Percentiles rank a stretch among this genome's conserved stretches.
phyloP scores from a whole-genome alignment of 2,113 vertebrate species.

The Enhydra lutris region DNA sequence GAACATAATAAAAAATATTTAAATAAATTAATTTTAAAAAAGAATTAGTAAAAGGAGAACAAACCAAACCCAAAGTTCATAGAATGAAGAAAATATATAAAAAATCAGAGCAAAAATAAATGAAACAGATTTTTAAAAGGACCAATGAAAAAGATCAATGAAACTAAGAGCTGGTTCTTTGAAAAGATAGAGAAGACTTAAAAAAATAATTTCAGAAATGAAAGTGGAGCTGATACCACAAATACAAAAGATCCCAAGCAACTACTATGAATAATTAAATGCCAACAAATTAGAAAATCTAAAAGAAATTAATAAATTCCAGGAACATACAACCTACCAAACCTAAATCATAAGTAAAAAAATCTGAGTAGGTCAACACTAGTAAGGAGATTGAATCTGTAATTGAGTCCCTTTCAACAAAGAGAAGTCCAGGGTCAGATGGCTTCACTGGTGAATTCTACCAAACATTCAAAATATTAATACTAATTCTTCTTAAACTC shows the following conservation, averaged over 20 bases:
- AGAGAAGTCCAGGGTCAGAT: background rate
- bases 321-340: background rate
- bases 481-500: background rate
- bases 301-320: background rate
- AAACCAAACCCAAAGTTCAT: background rate
- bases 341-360: background rate
- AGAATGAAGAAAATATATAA: background rate
- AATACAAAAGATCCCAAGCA: background rate
- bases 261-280: background rate
- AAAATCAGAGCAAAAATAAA: background rate
- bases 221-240: background rate
- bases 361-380: background rate
- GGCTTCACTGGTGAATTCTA: background rate
- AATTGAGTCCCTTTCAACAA: background rate
- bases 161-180: background rate
- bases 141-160: background rate
- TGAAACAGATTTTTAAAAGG: background rate
- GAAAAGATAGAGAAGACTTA: background rate
- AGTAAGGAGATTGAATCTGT: background rate
- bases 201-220: background rate
- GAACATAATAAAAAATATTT: background rate
- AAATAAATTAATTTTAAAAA: background rate
- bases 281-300: background rate
- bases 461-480: background rate
- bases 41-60: background rate